These are phyloP conservation scores for Chrysocyon brachyurus DNA, from an alignment of 2,797 vertebrate species.

Conservation along the genomic window DNA sequence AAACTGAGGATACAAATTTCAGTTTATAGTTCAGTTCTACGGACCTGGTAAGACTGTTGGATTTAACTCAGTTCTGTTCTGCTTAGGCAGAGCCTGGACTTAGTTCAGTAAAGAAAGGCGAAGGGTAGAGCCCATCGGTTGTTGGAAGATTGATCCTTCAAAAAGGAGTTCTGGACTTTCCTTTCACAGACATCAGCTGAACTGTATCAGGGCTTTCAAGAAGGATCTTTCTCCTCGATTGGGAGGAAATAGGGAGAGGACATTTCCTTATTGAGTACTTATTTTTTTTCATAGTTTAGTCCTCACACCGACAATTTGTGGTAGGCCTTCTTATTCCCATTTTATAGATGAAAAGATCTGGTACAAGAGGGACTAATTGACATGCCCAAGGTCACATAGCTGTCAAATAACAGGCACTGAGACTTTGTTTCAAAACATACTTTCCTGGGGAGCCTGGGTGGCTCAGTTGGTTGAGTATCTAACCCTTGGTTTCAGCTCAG, in stretches of 20 bases:
- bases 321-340: background rate
- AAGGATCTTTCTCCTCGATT: background rate
- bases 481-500: background rate
- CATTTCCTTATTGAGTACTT: background rate
- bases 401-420: background rate
- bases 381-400: background rate
- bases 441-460: background rate
- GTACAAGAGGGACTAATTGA: background rate
- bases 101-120: background rate
- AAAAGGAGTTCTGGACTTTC: conserved; percentile 18
- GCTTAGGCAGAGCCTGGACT: background rate
- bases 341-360: background rate
- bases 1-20: conserved; percentile 2
- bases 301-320: background rate
- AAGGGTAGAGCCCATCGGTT: background rate
- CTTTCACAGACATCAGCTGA: background rate
- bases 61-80: background rate
- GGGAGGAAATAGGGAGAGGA: background rate
- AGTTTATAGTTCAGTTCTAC: background rate
- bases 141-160: background rate
- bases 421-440: background rate
- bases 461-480: background rate
- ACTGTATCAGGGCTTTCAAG: background rate
- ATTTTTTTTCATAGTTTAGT: background rate
- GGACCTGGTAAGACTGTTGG: background rate